Percentiles rank a stretch among this genome's conserved stretches.
Conservation (phyloP, 2,113 vertebrate species). For the Melanocharis versteri region DNA sequence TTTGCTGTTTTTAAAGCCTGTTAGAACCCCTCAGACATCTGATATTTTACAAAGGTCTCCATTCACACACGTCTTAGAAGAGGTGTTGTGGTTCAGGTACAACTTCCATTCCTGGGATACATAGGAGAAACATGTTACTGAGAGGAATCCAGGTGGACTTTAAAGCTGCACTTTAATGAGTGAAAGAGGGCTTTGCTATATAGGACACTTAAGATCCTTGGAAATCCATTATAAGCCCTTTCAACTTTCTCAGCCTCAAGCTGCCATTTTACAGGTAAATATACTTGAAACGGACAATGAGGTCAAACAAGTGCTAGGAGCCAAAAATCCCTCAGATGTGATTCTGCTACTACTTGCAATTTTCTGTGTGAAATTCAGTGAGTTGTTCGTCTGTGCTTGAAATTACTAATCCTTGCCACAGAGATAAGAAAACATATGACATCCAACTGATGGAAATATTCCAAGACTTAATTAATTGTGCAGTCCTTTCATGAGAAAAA, state of each 20-base stretch:
- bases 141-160: neutral
- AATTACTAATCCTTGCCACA: neutral
- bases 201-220: neutral
- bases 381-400: neutral
- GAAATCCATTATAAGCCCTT: neutral
- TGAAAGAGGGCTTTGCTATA: neutral
- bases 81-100: neutral
- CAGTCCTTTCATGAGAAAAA: neutral
- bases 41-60: neutral
- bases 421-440: neutral
- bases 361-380: neutral
- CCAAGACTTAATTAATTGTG: neutral
- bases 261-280: neutral
- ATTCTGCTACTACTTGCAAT: neutral
- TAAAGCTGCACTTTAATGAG: neutral
- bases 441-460: neutral
- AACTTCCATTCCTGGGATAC: neutral
- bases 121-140: rapidly evolving
- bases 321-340: neutral
- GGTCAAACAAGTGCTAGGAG: neutral
- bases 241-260: neutral
- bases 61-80: neutral
- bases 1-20: neutral
- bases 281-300: neutral
- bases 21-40: neutral